phyloP scores from a whole-genome alignment of 2,113 vertebrate species.

The Daboia siamensis region DNA sequence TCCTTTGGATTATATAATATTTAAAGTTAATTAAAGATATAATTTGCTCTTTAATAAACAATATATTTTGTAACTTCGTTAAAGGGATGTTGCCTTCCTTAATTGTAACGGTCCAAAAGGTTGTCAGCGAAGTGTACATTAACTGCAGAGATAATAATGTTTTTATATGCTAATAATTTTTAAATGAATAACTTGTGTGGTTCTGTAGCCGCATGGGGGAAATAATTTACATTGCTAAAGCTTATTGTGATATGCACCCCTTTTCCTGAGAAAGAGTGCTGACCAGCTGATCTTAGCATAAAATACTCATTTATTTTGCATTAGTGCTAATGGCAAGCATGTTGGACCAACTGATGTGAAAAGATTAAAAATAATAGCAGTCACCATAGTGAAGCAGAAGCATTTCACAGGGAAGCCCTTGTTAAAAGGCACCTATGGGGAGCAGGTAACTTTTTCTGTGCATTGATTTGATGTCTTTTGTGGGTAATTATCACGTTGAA shows the following conservation, averaged over 20 bases:
- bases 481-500: slow-evolving; percentile 47
- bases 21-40: slow-evolving; percentile 67
- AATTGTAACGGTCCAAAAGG: slow-evolving; percentile 66
- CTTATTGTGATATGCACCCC: slow-evolving; percentile 67
- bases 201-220: slow-evolving; percentile 60
- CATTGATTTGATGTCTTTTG: slow-evolving; percentile 64
- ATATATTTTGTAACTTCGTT: slow-evolving; percentile 65
- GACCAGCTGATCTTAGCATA: slow-evolving; percentile 39
- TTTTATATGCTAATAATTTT: slow-evolving; percentile 76
- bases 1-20: slow-evolving; percentile 53
- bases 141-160: slow-evolving; percentile 73
- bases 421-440: slow-evolving; percentile 47
- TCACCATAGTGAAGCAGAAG: slow-evolving; percentile 49
- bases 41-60: slow-evolving; percentile 70
- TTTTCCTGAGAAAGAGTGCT: slow-evolving; percentile 56
- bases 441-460: slow-evolving; percentile 63
- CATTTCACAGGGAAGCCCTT: slow-evolving; percentile 63
- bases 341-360: slow-evolving; percentile 61
- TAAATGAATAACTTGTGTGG: slow-evolving; percentile 69
- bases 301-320: slow-evolving; percentile 62
- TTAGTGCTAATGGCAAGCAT: slow-evolving; percentile 59
- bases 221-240: slow-evolving; percentile 67
- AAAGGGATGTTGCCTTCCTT: slow-evolving; percentile 60
- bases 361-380: slow-evolving; percentile 68
- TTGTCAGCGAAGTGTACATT: slow-evolving; percentile 69